Evolutionary conservation across 2,113 vertebrate genomes (phyloP).

Genomic region (Vidua macroura): DNA sequence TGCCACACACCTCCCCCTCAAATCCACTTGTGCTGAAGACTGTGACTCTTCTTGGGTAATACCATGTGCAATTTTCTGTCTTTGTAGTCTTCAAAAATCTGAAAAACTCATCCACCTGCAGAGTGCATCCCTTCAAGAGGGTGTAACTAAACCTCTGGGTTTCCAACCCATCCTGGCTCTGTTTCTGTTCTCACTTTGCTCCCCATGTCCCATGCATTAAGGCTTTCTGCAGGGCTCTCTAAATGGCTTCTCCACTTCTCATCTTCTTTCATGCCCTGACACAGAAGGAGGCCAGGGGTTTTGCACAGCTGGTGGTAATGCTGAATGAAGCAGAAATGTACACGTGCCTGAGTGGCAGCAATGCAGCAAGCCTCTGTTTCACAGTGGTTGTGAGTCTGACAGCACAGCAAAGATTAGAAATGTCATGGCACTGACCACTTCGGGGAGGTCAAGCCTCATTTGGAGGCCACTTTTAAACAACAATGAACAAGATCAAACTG

Average conservation of each 20-base stretch:
- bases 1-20: background rate
- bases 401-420: background rate
- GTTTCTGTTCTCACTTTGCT: background rate
- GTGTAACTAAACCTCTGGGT: background rate
- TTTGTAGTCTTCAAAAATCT: background rate
- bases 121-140: background rate
- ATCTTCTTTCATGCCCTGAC: background rate
- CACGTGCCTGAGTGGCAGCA: background rate
- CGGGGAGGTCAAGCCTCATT: background rate
- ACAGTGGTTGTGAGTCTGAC: background rate
- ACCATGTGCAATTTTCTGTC: accelerated
- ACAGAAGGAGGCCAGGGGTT: background rate
- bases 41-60: background rate
- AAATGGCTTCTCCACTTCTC: background rate
- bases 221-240: background rate
- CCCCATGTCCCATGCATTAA: background rate
- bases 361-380: background rate
- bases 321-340: background rate
- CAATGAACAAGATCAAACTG: background rate
- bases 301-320: background rate
- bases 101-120: background rate
- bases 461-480: background rate
- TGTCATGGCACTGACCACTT: background rate
- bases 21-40: background rate
- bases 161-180: background rate